These are phyloP conservation scores for Diaperis boleti DNA, from an alignment of 2,888 invertebrate genomes.

Conservation along the genomic window DNA sequence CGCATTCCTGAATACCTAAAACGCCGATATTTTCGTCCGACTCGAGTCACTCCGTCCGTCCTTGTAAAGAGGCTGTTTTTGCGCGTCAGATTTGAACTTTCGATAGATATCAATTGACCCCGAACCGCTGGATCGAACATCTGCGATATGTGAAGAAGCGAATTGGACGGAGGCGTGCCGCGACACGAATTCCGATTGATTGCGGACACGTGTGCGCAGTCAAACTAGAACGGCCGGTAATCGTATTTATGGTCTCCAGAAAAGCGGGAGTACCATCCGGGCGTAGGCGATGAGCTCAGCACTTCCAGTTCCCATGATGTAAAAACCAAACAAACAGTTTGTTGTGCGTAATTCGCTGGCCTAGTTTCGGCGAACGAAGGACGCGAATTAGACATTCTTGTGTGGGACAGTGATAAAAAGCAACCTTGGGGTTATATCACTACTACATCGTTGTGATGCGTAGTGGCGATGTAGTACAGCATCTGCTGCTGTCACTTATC, in stretches of 20 bases:
- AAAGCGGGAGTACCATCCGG: neutral
- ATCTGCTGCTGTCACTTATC: slow-evolving; percentile 17
- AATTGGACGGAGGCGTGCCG: slow-evolving; percentile 17
- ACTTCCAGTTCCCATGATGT: slow-evolving; percentile 12
- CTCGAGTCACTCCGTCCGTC: too few relatives aligned
- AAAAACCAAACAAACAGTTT: slow-evolving; percentile 17
- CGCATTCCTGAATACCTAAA: too few relatives aligned
- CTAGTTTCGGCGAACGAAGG: slow-evolving; percentile 23
- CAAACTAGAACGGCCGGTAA: neutral
- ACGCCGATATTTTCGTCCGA: too few relatives aligned
- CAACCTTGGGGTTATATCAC: slow-evolving; percentile 33
- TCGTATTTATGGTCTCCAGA: neutral
- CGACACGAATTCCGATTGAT: slow-evolving; percentile 36
- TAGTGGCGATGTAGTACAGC: slow-evolving; percentile 24
- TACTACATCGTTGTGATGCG: slow-evolving; percentile 28
- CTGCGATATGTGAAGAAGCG: slow-evolving; percentile 23
- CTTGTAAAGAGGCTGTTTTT: too few relatives aligned
- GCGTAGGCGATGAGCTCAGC: neutral
- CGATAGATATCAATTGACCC: slow-evolving; percentile 35
- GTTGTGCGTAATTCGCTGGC: slow-evolving; percentile 25
- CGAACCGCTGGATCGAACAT: slow-evolving; percentile 31
- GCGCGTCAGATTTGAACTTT: slow-evolving; percentile 25
- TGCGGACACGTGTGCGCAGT: slow-evolving; percentile 31
- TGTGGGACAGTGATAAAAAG: slow-evolving; percentile 30
- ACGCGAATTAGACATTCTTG: slow-evolving; percentile 10